These are phyloP conservation scores for Laterallus jamaicensis DNA, from an alignment of 2,113 vertebrate genomes.

Conservation along the genomic window DNA sequence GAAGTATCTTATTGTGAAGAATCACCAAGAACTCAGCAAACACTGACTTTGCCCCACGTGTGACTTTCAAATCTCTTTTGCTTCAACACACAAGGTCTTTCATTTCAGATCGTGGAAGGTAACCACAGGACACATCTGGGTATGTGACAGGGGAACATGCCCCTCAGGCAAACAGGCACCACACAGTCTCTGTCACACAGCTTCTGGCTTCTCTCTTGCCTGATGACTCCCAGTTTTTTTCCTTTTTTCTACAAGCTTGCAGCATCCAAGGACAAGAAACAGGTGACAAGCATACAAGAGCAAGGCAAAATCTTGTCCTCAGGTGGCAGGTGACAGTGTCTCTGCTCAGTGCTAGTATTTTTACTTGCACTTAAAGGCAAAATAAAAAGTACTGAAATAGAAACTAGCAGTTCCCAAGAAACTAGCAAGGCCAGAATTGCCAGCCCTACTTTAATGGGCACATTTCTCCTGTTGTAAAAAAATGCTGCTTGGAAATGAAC, in stretches of 20 bases:
- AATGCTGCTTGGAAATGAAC: background rate
- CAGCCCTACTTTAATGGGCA: background rate
- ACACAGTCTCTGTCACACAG: background rate
- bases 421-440: background rate
- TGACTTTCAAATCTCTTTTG: background rate
- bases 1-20: background rate
- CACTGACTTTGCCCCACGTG: background rate
- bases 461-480: background rate
- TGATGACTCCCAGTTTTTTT: background rate
- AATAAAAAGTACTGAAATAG: background rate
- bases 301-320: background rate
- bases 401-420: background rate
- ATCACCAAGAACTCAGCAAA: background rate
- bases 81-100: background rate
- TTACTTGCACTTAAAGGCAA: background rate
- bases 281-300: background rate
- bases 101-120: background rate
- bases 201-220: background rate
- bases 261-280: background rate
- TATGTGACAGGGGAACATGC: background rate
- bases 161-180: accelerated
- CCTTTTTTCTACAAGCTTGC: background rate
- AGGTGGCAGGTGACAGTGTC: background rate
- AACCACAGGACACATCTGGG: background rate
- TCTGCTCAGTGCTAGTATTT: background rate